These are phyloP conservation scores for Brienomyrus brachyistius DNA, from an alignment of 2,113 vertebrate species.

Conservation along the genomic window DNA sequence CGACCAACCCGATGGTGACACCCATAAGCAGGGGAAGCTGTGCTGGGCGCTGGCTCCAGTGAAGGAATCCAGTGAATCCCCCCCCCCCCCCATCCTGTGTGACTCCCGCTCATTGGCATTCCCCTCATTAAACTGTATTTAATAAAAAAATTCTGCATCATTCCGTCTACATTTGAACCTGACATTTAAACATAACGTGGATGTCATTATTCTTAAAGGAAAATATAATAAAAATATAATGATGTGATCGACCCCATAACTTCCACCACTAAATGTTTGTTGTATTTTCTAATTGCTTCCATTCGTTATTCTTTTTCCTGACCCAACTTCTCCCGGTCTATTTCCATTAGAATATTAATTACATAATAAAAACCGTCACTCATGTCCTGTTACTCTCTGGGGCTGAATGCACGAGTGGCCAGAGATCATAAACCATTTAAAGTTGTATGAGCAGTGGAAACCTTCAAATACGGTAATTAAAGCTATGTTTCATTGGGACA, in stretches of 20 bases:
- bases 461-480: conserved; percentile 10
- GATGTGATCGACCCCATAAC: neutral
- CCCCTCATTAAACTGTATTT: neutral
- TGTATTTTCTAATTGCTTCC: neutral
- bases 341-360: neutral
- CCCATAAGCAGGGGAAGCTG: neutral
- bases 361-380: neutral
- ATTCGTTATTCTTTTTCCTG: neutral
- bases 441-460: neutral
- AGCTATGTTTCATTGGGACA: neutral
- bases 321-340: neutral
- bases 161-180: neutral
- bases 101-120: neutral
- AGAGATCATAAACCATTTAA: conserved; percentile 9
- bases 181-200: neutral
- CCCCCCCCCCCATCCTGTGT: neutral
- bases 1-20: neutral
- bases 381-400: conserved; percentile 1
- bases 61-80: neutral
- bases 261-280: neutral
- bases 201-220: neutral
- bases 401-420: neutral
- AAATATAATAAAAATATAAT: neutral
- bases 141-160: neutral
- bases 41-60: neutral